phyloP scores from a whole-genome alignment of 2,888 invertebrate genomes.

The Galerucella pusilla region DNA sequence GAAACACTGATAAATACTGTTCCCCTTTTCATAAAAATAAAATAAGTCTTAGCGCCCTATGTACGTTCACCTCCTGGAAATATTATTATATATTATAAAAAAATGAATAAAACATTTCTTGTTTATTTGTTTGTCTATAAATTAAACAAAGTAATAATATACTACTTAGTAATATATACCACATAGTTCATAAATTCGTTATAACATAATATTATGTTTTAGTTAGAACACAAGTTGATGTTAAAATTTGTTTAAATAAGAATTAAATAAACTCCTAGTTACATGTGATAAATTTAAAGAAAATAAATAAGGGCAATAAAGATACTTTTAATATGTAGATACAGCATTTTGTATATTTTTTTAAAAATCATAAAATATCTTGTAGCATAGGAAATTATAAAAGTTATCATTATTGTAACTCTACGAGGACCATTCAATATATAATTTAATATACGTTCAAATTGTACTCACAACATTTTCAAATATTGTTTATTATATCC shows the following conservation, averaged over 20 bases:
- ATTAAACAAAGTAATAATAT: constrained; percentile 3
- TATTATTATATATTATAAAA: neutral
- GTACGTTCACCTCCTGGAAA: neutral
- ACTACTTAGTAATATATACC: neutral
- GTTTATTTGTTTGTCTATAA: neutral
- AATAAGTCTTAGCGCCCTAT: neutral
- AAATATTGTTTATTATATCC: no score
- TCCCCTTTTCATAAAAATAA: no score
- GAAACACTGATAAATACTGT: no score
- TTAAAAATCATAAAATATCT: neutral
- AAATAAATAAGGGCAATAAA: neutral
- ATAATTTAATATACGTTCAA: neutral
- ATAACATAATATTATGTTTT: neutral
- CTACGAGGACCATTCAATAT: neutral
- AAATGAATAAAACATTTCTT: neutral
- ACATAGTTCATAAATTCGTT: neutral
- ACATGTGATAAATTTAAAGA: neutral
- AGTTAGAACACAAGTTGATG: neutral
- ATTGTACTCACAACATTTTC: neutral
- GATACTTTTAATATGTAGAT: neutral
- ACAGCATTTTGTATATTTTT: neutral
- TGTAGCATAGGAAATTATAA: neutral
- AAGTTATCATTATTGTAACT: neutral
- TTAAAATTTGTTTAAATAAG: neutral
- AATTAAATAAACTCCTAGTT: neutral